Percentiles rank a stretch among this genome's conserved stretches.
Conservation (phyloP, 2,888 invertebrate genomes). For the Hypena proboscidalis region DNA sequence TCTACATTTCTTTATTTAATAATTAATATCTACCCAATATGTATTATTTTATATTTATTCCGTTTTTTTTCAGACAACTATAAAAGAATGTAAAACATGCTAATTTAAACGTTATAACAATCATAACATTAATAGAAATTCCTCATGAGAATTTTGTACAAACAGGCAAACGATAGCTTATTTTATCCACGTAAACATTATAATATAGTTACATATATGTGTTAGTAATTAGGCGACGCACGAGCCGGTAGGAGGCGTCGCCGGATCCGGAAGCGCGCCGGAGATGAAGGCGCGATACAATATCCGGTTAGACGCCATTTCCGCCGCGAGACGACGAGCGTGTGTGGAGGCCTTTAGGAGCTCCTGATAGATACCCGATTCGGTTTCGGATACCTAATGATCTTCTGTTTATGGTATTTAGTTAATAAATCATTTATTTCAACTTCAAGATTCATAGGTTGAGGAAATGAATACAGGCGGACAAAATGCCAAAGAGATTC, state of each 20-base stretch:
- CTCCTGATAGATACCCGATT: constrained; percentile 50
- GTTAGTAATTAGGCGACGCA: constrained; percentile 81
- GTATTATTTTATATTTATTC: too few relatives aligned
- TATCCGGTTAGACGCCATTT: constrained; percentile 85
- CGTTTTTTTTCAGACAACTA: too few relatives aligned
- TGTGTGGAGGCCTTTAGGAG: constrained; percentile 65
- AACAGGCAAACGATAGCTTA: too few relatives aligned
- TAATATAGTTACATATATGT: constrained; percentile 26
- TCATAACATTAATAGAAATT: too few relatives aligned
- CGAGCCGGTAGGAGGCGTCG: constrained; percentile 61
- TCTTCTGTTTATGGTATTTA: constrained; percentile 7
- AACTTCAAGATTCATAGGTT: too few relatives aligned
- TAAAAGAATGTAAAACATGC: too few relatives aligned
- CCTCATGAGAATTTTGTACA: too few relatives aligned
- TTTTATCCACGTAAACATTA: constrained; percentile 4
- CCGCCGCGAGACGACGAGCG: constrained; percentile 78
- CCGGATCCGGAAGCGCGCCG: constrained; percentile 81
- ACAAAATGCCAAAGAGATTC: too few relatives aligned
- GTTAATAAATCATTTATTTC: background rate
- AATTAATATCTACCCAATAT: too few relatives aligned
- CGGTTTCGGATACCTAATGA: constrained; percentile 39
- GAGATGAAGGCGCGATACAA: constrained; percentile 86
- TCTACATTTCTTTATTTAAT: too few relatives aligned
- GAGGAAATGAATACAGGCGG: too few relatives aligned
- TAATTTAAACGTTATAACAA: too few relatives aligned